Percentiles rank a stretch among this genome's conserved stretches.
Evolutionary conservation across 2,797 vertebrate species (phyloP).

Genomic region (Hypotaenidia okinawae): DNA sequence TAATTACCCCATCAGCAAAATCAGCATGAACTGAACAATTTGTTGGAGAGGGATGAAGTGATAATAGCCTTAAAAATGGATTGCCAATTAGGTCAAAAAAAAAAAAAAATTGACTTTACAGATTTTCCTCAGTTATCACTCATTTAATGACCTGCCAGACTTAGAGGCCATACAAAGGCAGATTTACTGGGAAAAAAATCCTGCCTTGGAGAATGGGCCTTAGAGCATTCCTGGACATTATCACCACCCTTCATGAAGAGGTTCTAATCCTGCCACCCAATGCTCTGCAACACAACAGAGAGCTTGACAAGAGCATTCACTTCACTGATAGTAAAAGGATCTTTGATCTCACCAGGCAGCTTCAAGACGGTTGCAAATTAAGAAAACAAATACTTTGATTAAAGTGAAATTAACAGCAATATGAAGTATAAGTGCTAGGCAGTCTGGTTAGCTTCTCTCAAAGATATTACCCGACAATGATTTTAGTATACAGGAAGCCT

Average conservation of each 20-base stretch:
- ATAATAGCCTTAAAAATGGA: neutral
- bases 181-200: neutral
- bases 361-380: neutral
- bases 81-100: neutral
- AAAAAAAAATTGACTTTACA: neutral
- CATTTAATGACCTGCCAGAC: neutral
- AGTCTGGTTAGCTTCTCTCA: neutral
- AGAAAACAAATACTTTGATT: neutral
- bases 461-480: neutral
- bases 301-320: neutral
- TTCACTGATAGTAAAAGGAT: neutral
- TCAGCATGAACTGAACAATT: neutral
- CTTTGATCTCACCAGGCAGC: neutral
- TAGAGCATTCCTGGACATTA: neutral
- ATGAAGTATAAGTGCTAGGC: neutral
- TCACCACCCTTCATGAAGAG: fast-evolving
- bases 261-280: neutral
- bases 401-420: neutral
- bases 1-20: neutral
- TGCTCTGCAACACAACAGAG: no score
- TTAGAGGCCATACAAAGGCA: neutral
- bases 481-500: neutral
- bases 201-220: neutral
- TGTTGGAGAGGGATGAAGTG: neutral
- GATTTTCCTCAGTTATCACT: neutral